A percentile compares a stretch with the other conserved stretches of the same genome.
These are phyloP conservation scores for Anguilla anguilla DNA, from an alignment of 2,797 vertebrate species.

Conservation along the genomic window DNA sequence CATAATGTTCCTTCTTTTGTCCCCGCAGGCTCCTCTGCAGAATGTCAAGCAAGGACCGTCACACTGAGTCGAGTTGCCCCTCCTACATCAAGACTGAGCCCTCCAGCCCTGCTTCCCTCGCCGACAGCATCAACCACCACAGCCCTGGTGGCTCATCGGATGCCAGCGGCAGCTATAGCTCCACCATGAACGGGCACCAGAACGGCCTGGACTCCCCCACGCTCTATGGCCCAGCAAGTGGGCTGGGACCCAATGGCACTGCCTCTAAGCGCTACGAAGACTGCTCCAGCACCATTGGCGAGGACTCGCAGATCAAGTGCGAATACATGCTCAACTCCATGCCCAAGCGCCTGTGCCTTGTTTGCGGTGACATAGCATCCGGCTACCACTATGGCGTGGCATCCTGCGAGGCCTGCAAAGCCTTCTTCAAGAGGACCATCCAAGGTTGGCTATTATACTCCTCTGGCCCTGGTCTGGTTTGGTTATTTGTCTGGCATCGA, in stretches of 20 bases:
- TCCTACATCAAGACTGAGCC: conserved; percentile 99
- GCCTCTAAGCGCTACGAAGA: conserved; percentile 96
- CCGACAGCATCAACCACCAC: conserved; percentile 99
- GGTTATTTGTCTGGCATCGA: neutral
- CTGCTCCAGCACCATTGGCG: conserved; percentile 96
- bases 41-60: conserved; percentile 99
- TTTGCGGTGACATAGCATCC: conserved; percentile 97
- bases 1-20: conserved; percentile 8
- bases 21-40: conserved; percentile 97
- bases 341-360: conserved; percentile 98
- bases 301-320: conserved; percentile 99
- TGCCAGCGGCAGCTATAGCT: conserved; percentile 99
- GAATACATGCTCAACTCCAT: conserved; percentile 99
- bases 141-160: conserved; percentile 97
- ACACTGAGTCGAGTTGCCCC: conserved; percentile 99
- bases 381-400: conserved; percentile 99
- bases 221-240: conserved; percentile 88
- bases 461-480: neutral
- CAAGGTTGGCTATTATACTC: conserved; percentile 86
- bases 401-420: conserved; percentile 98
- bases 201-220: conserved; percentile 98
- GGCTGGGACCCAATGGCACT: conserved; percentile 86
- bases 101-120: conserved; percentile 97
- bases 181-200: conserved; percentile 99
- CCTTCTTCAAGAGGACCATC: conserved; percentile 99